These are phyloP conservation scores for Cochlearius cochlearius DNA, from an alignment of 2,113 vertebrate species.

Conservation along the genomic window DNA sequence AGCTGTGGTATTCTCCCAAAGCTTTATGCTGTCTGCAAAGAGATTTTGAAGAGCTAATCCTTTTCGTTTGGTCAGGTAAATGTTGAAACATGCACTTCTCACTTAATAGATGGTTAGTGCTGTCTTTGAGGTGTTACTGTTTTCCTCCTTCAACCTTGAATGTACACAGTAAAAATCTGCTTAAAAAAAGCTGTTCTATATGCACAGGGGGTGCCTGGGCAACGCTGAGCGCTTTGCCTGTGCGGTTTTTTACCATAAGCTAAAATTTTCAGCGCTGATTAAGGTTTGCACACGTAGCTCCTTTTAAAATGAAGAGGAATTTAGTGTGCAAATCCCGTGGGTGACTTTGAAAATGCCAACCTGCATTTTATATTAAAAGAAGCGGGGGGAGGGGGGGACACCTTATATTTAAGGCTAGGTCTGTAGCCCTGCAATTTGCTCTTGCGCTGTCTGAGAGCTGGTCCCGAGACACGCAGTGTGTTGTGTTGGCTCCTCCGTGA, in stretches of 20 bases:
- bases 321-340: not conserved
- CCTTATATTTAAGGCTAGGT: not conserved
- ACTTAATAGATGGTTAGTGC: not conserved
- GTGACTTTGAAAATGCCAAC: not conserved
- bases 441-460: not conserved
- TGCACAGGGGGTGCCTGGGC: not conserved
- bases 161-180: not conserved
- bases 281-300: not conserved
- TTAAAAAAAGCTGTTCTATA: not conserved
- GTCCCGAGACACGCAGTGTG: rapidly evolving
- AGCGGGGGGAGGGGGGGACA: rapidly evolving
- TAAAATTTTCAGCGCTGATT: not conserved
- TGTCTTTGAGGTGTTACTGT: not conserved
- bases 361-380: not conserved
- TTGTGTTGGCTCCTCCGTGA: not conserved
- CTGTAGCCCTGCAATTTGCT: not conserved
- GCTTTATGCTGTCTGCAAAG: not conserved
- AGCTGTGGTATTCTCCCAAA: not conserved
- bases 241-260: not conserved
- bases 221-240: not conserved
- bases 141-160: not conserved
- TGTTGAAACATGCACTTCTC: not conserved
- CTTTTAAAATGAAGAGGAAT: not conserved
- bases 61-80: not conserved
- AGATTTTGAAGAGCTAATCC: not conserved